phyloP scores from a whole-genome alignment of 2,888 invertebrate genomes.

The Megastigmus dorsalis region DNA sequence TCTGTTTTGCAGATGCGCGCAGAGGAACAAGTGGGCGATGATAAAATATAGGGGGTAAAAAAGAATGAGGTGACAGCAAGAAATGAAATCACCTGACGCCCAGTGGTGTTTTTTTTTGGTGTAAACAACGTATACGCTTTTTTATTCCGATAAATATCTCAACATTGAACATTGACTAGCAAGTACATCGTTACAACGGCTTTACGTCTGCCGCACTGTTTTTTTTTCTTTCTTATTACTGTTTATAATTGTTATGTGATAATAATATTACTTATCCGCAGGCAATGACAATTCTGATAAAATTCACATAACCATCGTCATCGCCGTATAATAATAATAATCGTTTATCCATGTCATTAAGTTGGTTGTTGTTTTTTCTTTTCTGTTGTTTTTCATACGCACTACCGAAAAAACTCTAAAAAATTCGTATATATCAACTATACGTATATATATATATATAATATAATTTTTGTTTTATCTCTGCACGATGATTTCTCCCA shows the following conservation, averaged over 20 bases:
- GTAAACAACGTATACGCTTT: slow-evolving; percentile 72
- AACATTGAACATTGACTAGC: slow-evolving; percentile 71
- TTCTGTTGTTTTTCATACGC: slow-evolving; percentile 33
- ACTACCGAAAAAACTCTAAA: slow-evolving; percentile 54
- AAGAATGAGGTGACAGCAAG: background rate
- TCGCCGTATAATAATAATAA: slow-evolving; percentile 51
- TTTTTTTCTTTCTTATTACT: slow-evolving; percentile 55
- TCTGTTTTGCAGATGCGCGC: too few relatives aligned
- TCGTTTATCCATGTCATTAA: slow-evolving; percentile 44
- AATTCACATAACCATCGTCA: slow-evolving; percentile 30
- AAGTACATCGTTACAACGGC: slow-evolving; percentile 63
- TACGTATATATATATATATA: slow-evolving; percentile 47
- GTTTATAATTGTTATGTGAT: slow-evolving; percentile 57
- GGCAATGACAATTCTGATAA: slow-evolving; percentile 27
- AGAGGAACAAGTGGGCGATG: background rate
- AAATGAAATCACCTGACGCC: too few relatives aligned
- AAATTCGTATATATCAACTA: slow-evolving; percentile 50
- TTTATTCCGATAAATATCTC: slow-evolving; percentile 69
- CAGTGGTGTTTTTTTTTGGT: too few relatives aligned
- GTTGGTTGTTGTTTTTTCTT: slow-evolving; percentile 24
- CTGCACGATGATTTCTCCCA: slow-evolving; percentile 19
- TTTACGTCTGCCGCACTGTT: slow-evolving; percentile 51
- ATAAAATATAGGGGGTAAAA: background rate
- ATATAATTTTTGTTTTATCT: slow-evolving; percentile 31
- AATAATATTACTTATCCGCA: slow-evolving; percentile 34